Evolutionary conservation across 2,113 vertebrate genomes (phyloP), one percentile per base, ranked within the genome.

Genomic region (Epinephelus lanceolatus): DNA sequence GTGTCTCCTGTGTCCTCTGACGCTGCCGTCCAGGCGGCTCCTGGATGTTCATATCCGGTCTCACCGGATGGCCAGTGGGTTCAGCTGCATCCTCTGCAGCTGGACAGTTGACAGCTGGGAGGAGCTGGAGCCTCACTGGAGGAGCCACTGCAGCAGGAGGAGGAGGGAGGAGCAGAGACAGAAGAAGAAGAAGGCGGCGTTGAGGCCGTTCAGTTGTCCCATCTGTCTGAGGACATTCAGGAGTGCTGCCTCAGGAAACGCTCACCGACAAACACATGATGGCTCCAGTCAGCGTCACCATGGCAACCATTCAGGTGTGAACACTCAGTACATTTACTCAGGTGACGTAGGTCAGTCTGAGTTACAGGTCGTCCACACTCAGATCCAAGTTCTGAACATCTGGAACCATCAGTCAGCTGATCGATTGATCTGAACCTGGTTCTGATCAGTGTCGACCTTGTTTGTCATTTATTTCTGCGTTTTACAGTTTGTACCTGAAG

Each of bases 41-140:
- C 84, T 92, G 57, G 82, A 86, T 10, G n/a, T 87, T 17, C 91
- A 92, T 1, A 17, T 86, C 11, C 73, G 76, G 10, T 90, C 88
- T 0, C 91, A 92, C 78, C 21, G 47, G 3, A 61, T 33, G 0
- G 2, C 0, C 0, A 78, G 91, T 0, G 85, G 85, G 12, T 95
- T 95, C 71, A 37, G 73, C 52, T 90, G 90, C 5, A 5, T 93
- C 51, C 78, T 30, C 81, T 95, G 94, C 60, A 72, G 81, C 65
- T 80, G 63, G 86, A 76, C 0, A 5, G 11, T 85, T 2, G 66
- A 57, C 23, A 89, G 91, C 6, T 94, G 89, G 92, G 76, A 75
- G 6, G 86, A 87, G 69, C 90, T 94, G 87, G 91, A 95, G 88
- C 87, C 73, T 42, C 85, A 93, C 55, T 93, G 94, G 77, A 59